phyloP scores from a whole-genome alignment of 2,888 invertebrate species.

The Lamproptera curius region DNA sequence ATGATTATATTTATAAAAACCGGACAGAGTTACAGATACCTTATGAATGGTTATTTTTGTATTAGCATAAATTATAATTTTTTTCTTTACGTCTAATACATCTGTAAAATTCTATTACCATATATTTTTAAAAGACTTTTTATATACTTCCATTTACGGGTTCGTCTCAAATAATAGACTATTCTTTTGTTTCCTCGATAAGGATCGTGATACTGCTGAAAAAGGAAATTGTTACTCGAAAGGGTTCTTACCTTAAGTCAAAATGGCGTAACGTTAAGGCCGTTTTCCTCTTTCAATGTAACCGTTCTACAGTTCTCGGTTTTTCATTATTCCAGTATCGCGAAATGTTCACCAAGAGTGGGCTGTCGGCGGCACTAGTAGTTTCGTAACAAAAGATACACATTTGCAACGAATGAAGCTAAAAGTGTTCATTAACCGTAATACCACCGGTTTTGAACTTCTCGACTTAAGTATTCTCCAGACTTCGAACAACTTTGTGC shows the following conservation, averaged over 20 bases:
- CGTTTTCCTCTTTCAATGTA: not conserved
- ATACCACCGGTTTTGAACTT: slow-evolving; percentile 13
- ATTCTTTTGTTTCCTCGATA: not conserved
- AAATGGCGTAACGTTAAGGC: not conserved
- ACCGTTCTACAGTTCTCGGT: not conserved
- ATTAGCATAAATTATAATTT: too few species aligned
- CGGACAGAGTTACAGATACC: too few species aligned
- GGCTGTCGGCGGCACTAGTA: too few species aligned
- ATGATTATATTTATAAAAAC: too few species aligned
- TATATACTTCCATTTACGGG: too few species aligned
- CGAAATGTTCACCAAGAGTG: slow-evolving; percentile 4
- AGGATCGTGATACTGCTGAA: not conserved
- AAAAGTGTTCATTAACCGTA: slow-evolving; percentile 9
- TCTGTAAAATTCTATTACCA: too few species aligned
- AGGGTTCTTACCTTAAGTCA: slow-evolving; percentile 1
- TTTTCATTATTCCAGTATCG: slow-evolving; percentile 6
- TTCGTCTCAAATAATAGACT: too few species aligned
- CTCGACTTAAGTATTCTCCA: slow-evolving; percentile 15
- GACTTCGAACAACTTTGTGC: slow-evolving; percentile 13
- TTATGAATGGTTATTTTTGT: too few species aligned
- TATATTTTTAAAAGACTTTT: too few species aligned
- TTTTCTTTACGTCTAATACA: too few species aligned
- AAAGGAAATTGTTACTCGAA: slow-evolving; percentile 5
- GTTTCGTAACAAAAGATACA: slow-evolving; percentile 17
- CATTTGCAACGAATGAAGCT: slow-evolving; percentile 22